A percentile compares a stretch with the other conserved stretches of the same genome.
These are phyloP conservation scores for Danio jaintianensis DNA, from an alignment of 2,797 vertebrate species.

Conservation along the genomic window DNA sequence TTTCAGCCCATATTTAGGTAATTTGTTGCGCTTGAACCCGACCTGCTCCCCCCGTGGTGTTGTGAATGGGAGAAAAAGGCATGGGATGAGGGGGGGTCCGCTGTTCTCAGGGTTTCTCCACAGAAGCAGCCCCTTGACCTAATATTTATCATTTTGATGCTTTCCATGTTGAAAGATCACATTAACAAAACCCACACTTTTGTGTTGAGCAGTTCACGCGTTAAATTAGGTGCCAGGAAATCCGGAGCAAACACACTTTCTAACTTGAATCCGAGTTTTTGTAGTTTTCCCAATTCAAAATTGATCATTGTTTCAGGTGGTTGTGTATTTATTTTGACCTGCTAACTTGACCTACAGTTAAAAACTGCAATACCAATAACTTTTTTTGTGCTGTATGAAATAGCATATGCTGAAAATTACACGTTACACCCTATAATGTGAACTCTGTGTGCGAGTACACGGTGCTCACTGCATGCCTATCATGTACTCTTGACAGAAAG, in stretches of 20 bases:
- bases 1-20: conserved; percentile 78
- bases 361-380: background rate
- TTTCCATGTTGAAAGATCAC: conserved; percentile 40
- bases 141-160: conserved; percentile 72
- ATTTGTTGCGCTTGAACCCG: conserved; percentile 79
- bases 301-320: background rate
- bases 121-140: conserved; percentile 59
- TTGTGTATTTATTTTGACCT: background rate
- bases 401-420: background rate
- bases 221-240: conserved; percentile 33
- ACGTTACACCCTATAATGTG: background rate
- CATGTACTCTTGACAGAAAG: conserved; percentile 26
- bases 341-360: background rate
- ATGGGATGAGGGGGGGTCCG: conserved; percentile 69
- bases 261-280: background rate
- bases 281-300: background rate
- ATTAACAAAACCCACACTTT: conserved; percentile 21
- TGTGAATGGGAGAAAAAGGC: conserved; percentile 74
- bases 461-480: background rate
- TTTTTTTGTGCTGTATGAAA: conserved; percentile 23
- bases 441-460: conserved; percentile 1
- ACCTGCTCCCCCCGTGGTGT: conserved; percentile 66
- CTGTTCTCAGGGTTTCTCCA: conserved; percentile 71
- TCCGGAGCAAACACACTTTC: conserved; percentile 22
- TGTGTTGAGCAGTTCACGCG: conserved; percentile 37